Conservation (phyloP, 1,140 invertebrate genomes). For the Pseudomyrmex concolor region DNA sequence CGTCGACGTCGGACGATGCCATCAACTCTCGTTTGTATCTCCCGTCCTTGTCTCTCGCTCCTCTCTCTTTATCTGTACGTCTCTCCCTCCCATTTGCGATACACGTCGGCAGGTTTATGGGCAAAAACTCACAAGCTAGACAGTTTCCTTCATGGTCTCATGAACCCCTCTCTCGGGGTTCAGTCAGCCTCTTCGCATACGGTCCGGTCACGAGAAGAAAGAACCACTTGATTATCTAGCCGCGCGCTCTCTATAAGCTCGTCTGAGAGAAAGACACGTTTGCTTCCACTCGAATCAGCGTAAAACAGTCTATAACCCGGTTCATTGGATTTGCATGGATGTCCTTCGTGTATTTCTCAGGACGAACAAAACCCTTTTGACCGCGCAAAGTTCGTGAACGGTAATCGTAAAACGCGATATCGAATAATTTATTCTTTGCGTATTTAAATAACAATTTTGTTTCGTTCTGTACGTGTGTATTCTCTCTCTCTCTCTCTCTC, state of each 20-base stretch:
- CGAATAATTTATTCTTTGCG: background rate
- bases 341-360: background rate
- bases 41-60: slow-evolving; percentile 40
- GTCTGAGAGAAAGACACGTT: background rate
- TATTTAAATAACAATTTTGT: background rate
- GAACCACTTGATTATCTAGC: slow-evolving; percentile 31
- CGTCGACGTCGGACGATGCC: slow-evolving; percentile 72
- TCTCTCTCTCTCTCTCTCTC: too few relatives aligned
- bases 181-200: slow-evolving; percentile 11
- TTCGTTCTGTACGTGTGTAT: background rate
- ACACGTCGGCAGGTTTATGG: slow-evolving; percentile 65
- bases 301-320: slow-evolving; percentile 28
- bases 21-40: slow-evolving; percentile 75
- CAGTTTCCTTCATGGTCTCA: slow-evolving; percentile 61
- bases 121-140: slow-evolving; percentile 56
- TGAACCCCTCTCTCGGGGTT: slow-evolving; percentile 11
- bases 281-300: background rate
- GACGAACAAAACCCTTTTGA: background rate
- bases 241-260: background rate
- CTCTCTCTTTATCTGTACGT: slow-evolving; percentile 37
- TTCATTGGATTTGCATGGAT: slow-evolving; percentile 38
- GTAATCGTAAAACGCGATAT: background rate
- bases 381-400: background rate
- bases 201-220: slow-evolving; percentile 24
- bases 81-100: slow-evolving; percentile 53